Evolutionary conservation across 2,797 vertebrate genomes (phyloP), one percentile per base, ranked within the genome.

Genomic region (Anisognathus igniventris): DNA sequence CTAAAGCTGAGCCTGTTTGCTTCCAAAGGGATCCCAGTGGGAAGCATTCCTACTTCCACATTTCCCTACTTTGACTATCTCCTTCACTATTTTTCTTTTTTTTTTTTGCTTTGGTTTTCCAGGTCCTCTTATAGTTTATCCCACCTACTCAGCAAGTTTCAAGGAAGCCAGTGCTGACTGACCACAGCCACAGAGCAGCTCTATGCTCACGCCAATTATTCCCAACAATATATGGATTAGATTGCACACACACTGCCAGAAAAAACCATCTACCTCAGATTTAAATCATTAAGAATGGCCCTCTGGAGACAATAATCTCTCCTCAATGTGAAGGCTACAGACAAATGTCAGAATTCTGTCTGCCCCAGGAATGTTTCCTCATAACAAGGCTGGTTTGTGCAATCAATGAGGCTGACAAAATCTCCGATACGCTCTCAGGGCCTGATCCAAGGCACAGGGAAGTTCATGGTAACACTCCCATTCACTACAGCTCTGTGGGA

Each of bases 271-370:
- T 92, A 94, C 92, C 92, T 96, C 96, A 95, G 92, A 91, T 96
- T 95, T 95, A 94, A 97, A 88, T 94, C 91, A 94, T 97, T 95
- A 90, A 91, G 88, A 97, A 93, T 93, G 90, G 95, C 95, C 64
- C 93, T 94, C 96, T 89, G 35, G 85, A 97, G 89, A 95, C 87
- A 81, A 85, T 92, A 91, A 92, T 96, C 91, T 92, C 66, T 95
- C 92, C 93, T 94, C 88, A 93, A 95, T 51, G 90, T 95, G 89
- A 97, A 96, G 95, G 75, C 82, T 86, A 96, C 75, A 96, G 92
- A 96, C 90, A 91, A 97, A 86, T 93, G 71, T 95, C 84, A 97
- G 53, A 90, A 65, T 19, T 54, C 33, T 93, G 86, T 71, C 86
- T 97, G 82, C 68, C 64, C 82, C 76, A 89, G 65, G 86, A 96